Conservation (phyloP, 2,113 vertebrate genomes). For the Emydura subglobosa region DNA sequence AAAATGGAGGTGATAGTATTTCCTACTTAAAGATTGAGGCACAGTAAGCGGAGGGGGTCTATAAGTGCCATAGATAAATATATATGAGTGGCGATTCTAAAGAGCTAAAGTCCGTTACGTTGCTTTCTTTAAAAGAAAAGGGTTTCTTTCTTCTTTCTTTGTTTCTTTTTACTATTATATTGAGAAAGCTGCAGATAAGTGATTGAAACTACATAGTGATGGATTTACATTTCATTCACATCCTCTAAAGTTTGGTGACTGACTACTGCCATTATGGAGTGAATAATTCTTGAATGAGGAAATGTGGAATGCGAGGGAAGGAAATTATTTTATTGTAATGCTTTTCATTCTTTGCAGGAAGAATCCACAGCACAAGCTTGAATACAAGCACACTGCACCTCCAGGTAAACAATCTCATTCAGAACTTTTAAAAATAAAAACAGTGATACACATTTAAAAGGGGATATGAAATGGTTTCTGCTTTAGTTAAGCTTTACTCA, state of each 20-base stretch:
- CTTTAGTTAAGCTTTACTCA: not conserved
- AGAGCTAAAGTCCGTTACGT: not conserved
- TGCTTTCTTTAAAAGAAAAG: not conserved
- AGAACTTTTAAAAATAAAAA: not conserved
- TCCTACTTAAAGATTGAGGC: too few species aligned
- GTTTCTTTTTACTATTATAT: not conserved
- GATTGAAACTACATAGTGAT: not conserved
- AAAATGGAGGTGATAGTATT: not conserved
- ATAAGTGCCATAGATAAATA: not conserved
- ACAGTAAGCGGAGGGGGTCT: not conserved
- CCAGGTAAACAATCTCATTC: constrained; percentile 67
- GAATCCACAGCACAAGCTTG: constrained; percentile 84
- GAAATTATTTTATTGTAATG: not conserved
- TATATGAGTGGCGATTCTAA: not conserved
- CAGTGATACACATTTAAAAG: not conserved
- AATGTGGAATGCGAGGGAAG: not conserved
- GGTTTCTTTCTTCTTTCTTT: not conserved
- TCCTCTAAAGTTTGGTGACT: not conserved
- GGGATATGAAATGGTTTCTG: not conserved
- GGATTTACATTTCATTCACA: not conserved
- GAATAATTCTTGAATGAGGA: not conserved
- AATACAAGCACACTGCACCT: constrained; percentile 79
- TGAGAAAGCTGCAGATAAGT: not conserved
- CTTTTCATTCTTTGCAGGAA: constrained; percentile 75
- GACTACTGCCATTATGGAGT: not conserved